Base-by-base conservation (phyloP, 2,113 vertebrate genomes). In the Gavia stellata region DNA sequence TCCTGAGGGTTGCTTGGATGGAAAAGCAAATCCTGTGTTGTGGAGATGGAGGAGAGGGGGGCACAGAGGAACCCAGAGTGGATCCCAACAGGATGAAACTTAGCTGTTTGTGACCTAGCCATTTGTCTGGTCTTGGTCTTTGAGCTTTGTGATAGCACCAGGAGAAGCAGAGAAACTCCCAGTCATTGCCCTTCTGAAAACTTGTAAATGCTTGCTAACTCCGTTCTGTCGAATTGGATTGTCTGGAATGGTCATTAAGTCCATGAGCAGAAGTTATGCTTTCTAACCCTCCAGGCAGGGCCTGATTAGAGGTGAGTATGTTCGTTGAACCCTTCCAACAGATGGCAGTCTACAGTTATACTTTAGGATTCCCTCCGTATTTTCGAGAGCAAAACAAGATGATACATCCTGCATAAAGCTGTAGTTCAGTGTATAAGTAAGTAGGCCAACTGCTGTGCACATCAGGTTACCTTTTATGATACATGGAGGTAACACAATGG, bases 371-470 rank as follows among this genome's bases (percentile, higher is more conserved):
- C 53, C n/a, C 74, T 94, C 67, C 92, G 33, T 49, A 47, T 67
- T 96, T 79, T 47, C 6, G 38, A 16, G 18, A 96, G 71, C 67
- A 86, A 81, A 88, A 77, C 42, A 93, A 92, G 82, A 82, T 84
- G 92, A 97, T 95, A 56, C 34, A 93, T 94, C 97, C 93, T 93
- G 78, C 81, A 94, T 90, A 93, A 97, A 97, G 66, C 71, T 88
- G 93, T 93, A 96, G 81, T 50, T 94, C 87, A 81, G 83, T 86
- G 88, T 97, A 94, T 98, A 95, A 96, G 65, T 95, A 97, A 98
- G 97, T 50, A 98, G 94, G n/a, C 89, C 63, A 50, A 94, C 97
- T 96, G 97, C 97, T 98, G 97, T 94, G 98, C 97, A 79, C 96
- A 97, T 97, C 97, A 91, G 97, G 94, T 52, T 93, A 96, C 90